These are phyloP conservation scores for Synergus itoensis DNA, from an alignment of 2,888 invertebrate species.

Conservation along the genomic window DNA sequence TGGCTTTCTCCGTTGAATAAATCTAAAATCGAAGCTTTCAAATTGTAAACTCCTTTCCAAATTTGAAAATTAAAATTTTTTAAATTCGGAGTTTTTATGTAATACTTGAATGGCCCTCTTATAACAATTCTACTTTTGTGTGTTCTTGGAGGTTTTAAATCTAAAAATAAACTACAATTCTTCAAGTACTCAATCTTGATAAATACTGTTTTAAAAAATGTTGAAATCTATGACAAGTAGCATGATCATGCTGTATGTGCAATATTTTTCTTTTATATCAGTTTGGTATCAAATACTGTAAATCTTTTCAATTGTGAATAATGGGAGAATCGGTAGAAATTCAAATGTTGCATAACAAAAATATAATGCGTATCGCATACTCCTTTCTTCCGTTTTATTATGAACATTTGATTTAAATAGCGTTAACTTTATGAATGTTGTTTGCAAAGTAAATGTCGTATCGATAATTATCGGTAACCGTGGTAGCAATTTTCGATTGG, in stretches of 20 bases:
- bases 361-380: not conserved
- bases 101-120: too few relatives aligned
- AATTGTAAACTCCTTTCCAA: too few relatives aligned
- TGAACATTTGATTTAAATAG: not conserved
- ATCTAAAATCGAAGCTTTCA: too few relatives aligned
- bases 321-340: not conserved
- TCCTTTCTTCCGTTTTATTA: not conserved
- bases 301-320: conserved; percentile 3
- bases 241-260: not conserved
- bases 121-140: not conserved
- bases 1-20: too few relatives aligned
- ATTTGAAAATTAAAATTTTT: too few relatives aligned
- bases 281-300: not conserved
- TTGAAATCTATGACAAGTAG: not conserved
- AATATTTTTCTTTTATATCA: not conserved
- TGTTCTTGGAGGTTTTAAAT: not conserved
- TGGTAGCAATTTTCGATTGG: not conserved
- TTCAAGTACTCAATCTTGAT: not conserved
- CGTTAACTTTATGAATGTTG: not conserved
- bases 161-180: not conserved
- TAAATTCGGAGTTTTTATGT: too few relatives aligned
- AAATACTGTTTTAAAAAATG: not conserved
- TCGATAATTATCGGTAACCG: not conserved
- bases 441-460: not conserved
- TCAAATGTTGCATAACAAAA: not conserved